Evolutionary conservation across 2,888 invertebrate species (phyloP), one percentile per base, ranked within the genome.

Genomic region (Pimpla rufipes): DNA sequence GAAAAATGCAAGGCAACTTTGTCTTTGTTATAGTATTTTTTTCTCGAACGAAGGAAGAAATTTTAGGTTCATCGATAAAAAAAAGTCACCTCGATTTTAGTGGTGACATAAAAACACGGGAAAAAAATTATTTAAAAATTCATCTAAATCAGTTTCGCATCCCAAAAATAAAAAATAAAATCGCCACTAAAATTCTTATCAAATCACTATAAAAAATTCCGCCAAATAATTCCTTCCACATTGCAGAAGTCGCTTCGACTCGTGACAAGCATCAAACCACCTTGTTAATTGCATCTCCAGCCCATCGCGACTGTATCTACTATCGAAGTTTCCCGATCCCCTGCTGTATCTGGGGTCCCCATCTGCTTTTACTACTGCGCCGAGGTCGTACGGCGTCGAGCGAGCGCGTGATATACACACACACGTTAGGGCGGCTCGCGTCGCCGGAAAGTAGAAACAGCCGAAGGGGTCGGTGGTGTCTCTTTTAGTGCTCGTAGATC

Each of bases 321-420:
- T 10, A 4, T n/a, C 18, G 18, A 40, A 62, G 40, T 37, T 62
- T 40, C 11, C 18, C 62, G 11, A 11, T 37, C 62, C 62, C 2
- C n/a, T n/a, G n/a, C 21, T n/a, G 23, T 55, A 55, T 57, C 55
- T 71, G 10, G 42, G 29, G n/a, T 55, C 42, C 71, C 42, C 71
- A 71, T 71, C 71, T 42, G 42, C 71, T 71, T 57, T 55, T 45
- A 42, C 71, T 29, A 29, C 71, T 55, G 42, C 55, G 16, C 10
- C 62, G 7, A 62, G 62, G 40, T 62, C 40, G 62, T 37, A 37
- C n/a, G n/a, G 16, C 40, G 37, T 16, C 5, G 18, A 18, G 10
- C n/a, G 10, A 5, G 29, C 29, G 29, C 29, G 29, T 3, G 3
- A 29, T 29, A 29, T 29, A 29, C 5, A 29, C 5, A 29, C 29